These are phyloP conservation scores for Cabera pusaria DNA, from an alignment of 2,888 invertebrate genomes.

Conservation along the genomic window DNA sequence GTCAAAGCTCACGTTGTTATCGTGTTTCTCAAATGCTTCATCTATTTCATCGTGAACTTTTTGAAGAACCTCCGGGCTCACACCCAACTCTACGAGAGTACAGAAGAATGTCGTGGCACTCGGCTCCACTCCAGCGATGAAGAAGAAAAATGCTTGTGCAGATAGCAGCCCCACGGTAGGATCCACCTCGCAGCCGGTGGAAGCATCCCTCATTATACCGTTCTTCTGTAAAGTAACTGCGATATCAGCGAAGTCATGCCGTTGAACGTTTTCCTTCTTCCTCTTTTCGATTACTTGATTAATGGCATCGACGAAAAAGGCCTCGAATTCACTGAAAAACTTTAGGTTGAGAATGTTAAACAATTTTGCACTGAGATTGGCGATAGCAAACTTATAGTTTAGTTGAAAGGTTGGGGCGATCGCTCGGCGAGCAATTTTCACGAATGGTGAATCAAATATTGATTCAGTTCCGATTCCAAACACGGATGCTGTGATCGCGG, in stretches of 20 bases:
- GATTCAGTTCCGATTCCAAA: slow-evolving; percentile 60
- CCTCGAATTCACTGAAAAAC: slow-evolving; percentile 47
- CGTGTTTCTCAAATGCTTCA: slow-evolving; percentile 25
- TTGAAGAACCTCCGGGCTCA: slow-evolving; percentile 39
- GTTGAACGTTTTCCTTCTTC: slow-evolving; percentile 42
- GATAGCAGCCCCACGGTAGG: slow-evolving; percentile 45
- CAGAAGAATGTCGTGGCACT: slow-evolving; percentile 41
- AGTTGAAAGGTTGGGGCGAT: slow-evolving; percentile 21
- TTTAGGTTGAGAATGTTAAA: slow-evolving; percentile 38
- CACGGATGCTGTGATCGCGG: slow-evolving; percentile 51
- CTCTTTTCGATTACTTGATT: slow-evolving; percentile 47
- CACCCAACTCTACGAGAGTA: slow-evolving; percentile 39
- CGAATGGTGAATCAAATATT: slow-evolving; percentile 54
- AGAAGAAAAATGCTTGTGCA: slow-evolving; percentile 41
- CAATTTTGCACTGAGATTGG: slow-evolving; percentile 28
- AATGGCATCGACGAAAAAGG: slow-evolving; percentile 54
- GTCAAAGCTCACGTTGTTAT: slow-evolving; percentile 37
- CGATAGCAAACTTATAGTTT: slow-evolving; percentile 37
- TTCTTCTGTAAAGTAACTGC: slow-evolving; percentile 48
- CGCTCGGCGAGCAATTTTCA: slow-evolving; percentile 36
- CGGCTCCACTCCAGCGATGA: slow-evolving; percentile 48
- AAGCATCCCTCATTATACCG: slow-evolving; percentile 44
- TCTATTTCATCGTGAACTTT: slow-evolving; percentile 35
- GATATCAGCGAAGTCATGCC: slow-evolving; percentile 57
- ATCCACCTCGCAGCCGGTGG: slow-evolving; percentile 46